phyloP scores from a whole-genome alignment of 30 jellyfish, hydroid and myxozoan species.

The Aurelia aurita region DNA sequence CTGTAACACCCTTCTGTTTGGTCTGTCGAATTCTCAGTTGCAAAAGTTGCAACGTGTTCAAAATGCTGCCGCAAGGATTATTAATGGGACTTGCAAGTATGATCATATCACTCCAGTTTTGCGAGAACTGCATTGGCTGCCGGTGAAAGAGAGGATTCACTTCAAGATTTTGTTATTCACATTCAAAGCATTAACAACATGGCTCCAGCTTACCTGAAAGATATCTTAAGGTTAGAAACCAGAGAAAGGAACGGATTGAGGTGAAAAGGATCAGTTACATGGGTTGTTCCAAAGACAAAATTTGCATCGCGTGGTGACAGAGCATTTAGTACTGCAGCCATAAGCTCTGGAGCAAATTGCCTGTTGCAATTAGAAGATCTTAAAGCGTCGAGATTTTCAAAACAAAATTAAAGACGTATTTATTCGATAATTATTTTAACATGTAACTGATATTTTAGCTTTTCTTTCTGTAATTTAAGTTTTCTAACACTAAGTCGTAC shows the following conservation, averaged over 20 bases:
- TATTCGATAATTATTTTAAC: no score
- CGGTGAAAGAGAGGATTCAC: conserved; percentile 64
- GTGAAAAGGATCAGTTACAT: not conserved
- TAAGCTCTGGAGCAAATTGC: no score
- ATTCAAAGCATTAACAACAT: no score
- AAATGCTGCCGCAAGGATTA: conserved; percentile 58
- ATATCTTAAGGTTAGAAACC: not conserved
- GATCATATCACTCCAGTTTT: conserved; percentile 34
- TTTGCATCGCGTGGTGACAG: conserved; percentile 30
- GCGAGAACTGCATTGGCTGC: conserved; percentile 73
- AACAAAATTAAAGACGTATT: no score
- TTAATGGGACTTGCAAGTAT: not conserved
- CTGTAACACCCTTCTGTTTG: conserved; percentile 45
- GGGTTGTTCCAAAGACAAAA: conserved; percentile 19
- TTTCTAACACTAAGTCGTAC: no score
- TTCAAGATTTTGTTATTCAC: conserved; percentile 48
- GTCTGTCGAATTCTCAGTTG: conserved; percentile 30
- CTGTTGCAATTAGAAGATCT: no score
- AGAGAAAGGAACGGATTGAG: conserved; percentile 4
- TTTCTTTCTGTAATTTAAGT: no score
- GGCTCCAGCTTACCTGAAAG: conserved; percentile 22
- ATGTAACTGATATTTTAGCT: no score
- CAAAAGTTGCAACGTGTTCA: no score
- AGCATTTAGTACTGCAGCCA: conserved; percentile 38
- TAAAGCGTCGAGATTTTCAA: no score